A percentile compares a stretch with the other conserved stretches of the same genome.
Evolutionary conservation across 2,113 vertebrate genomes (phyloP).

Genomic region (Microtus richardsoni): DNA sequence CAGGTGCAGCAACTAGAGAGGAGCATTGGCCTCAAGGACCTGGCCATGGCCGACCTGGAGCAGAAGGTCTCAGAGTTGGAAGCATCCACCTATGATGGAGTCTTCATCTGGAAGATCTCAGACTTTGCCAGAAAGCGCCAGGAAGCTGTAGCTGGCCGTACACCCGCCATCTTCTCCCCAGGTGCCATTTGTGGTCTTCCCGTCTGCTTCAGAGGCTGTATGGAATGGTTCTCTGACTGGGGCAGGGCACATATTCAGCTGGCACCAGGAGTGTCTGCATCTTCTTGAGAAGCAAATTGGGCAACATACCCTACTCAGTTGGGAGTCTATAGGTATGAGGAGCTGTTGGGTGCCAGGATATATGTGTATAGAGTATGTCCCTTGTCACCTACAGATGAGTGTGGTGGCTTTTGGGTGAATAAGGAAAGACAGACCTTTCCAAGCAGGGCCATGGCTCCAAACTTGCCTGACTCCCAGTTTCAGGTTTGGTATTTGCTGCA

Average conservation of each 20-base stretch:
- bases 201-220: too few relatives aligned
- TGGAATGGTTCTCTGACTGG: not conserved
- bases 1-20: slow-evolving; percentile 95
- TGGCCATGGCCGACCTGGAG: slow-evolving; percentile 93
- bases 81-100: slow-evolving; percentile 91
- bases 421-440: not conserved
- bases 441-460: not conserved
- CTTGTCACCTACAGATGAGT: not conserved
- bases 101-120: slow-evolving; percentile 95
- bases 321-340: not conserved
- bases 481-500: not conserved
- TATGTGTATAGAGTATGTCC: not conserved
- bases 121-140: slow-evolving; percentile 93
- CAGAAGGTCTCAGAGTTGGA: slow-evolving; percentile 90
- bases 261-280: not conserved
- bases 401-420: not conserved
- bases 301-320: not conserved
- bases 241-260: not conserved
- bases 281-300: not conserved
- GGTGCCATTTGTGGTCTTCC: slow-evolving; percentile 81
- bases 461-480: not conserved
- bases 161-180: slow-evolving; percentile 96
- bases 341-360: not conserved
- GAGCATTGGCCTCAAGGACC: slow-evolving; percentile 90
- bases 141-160: slow-evolving; percentile 90